Evolutionary conservation across 2,113 vertebrate genomes (phyloP).

Genomic region (Spheniscus mendiculus): DNA sequence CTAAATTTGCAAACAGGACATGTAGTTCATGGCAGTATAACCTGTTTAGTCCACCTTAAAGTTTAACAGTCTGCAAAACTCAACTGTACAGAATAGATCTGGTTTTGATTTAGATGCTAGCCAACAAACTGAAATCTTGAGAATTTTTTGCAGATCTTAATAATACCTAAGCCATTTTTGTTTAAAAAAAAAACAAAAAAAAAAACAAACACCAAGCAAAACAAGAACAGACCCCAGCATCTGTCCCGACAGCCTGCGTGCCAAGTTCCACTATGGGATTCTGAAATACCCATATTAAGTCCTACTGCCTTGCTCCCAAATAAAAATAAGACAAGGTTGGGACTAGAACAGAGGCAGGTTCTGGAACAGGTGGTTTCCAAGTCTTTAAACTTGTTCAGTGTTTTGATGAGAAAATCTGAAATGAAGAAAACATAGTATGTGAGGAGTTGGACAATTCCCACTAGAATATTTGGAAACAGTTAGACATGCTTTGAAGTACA

Average conservation of each 20-base stretch:
- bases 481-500: conserved; percentile 30
- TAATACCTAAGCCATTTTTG: not conserved
- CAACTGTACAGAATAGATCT: not conserved
- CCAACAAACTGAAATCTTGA: not conserved
- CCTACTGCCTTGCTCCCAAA: not conserved
- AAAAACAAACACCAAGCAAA: not conserved
- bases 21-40: not conserved
- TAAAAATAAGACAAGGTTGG: not conserved
- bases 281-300: not conserved
- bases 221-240: not conserved
- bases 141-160: not conserved
- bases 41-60: not conserved
- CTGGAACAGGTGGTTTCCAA: not conserved
- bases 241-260: not conserved
- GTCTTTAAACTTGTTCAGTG: not conserved
- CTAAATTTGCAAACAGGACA: not conserved
- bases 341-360: not conserved
- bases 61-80: not conserved
- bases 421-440: not conserved
- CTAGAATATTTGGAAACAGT: not conserved
- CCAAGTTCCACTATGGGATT: not conserved
- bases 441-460: not conserved
- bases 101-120: not conserved
- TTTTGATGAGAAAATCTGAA: not conserved
- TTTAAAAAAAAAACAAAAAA: not conserved